Percentiles rank a stretch among this genome's conserved stretches.
phyloP scores from a whole-genome alignment of 2,797 vertebrate genomes.

The Hypotaenidia okinawae region DNA sequence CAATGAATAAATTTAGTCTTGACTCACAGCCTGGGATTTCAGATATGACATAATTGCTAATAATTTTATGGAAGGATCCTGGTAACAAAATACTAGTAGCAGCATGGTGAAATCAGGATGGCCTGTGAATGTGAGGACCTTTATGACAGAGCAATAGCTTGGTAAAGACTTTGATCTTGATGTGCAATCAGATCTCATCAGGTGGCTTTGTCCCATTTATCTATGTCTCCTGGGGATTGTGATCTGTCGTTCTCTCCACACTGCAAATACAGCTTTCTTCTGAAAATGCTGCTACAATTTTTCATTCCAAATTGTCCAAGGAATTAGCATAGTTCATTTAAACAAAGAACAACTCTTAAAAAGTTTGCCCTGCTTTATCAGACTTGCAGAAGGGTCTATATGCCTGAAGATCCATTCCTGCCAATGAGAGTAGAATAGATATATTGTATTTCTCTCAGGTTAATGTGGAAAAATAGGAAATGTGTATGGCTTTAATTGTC shows the following conservation, averaged over 20 bases:
- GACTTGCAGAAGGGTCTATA: neutral
- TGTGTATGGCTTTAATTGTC: neutral
- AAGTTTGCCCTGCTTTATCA: neutral
- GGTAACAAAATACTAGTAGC: neutral
- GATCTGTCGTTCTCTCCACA: neutral
- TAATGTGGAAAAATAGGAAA: neutral
- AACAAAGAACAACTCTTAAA: neutral
- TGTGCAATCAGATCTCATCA: neutral
- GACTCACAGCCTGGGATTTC: neutral
- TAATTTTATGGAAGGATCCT: neutral
- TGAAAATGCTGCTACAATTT: neutral
- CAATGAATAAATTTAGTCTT: slow-evolving; percentile 27
- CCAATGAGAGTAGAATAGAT: neutral
- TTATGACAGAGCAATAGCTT: neutral
- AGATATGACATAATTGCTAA: slow-evolving; percentile 11
- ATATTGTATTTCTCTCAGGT: neutral
- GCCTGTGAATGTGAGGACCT: neutral
- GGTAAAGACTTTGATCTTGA: neutral
- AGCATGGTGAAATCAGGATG: neutral
- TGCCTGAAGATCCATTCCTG: neutral
- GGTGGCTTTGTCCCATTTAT: neutral
- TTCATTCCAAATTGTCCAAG: neutral
- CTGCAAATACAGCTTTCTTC: neutral
- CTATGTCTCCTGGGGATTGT: neutral
- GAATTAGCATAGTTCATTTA: neutral